Evolutionary conservation across 2,888 invertebrate genomes (phyloP).

Genomic region (Augochlorella aurata): DNA sequence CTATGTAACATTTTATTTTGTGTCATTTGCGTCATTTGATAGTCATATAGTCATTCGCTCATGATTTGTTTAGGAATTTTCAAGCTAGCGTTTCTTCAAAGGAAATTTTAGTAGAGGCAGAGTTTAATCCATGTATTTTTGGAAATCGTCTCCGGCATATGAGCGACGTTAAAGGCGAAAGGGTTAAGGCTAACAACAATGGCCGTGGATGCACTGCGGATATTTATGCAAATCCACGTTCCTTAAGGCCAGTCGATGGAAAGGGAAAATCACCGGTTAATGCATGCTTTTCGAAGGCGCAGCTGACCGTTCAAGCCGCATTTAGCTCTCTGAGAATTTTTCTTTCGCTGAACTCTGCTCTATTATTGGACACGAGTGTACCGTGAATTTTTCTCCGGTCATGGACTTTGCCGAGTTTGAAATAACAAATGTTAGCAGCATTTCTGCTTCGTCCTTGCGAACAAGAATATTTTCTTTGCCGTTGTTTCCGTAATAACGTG

Average conservation of each 20-base stretch:
- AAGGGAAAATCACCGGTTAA: not conserved
- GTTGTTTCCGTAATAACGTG: no score
- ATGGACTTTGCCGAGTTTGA: no score
- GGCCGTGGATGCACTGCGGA: not conserved
- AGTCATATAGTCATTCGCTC: no score
- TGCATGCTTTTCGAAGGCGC: not conserved
- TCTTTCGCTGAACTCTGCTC: not conserved
- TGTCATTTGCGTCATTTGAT: no score
- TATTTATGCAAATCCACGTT: not conserved
- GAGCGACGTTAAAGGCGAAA: not conserved
- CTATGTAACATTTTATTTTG: not conserved
- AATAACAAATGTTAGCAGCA: no score
- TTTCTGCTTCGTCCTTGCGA: no score
- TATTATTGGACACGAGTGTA: not conserved
- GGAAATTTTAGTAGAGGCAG: no score
- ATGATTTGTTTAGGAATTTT: no score
- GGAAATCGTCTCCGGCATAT: not conserved
- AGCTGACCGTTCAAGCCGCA: not conserved
- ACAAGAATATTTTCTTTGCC: no score
- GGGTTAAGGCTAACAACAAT: not conserved
- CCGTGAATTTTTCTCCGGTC: not conserved
- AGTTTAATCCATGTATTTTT: not conserved
- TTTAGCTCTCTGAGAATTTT: not conserved
- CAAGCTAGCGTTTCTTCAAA: no score
- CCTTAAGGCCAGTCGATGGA: not conserved